These are phyloP conservation scores for Paradoxurus hermaphroditus DNA, from an alignment of 2,113 vertebrate genomes.

Conservation along the genomic window DNA sequence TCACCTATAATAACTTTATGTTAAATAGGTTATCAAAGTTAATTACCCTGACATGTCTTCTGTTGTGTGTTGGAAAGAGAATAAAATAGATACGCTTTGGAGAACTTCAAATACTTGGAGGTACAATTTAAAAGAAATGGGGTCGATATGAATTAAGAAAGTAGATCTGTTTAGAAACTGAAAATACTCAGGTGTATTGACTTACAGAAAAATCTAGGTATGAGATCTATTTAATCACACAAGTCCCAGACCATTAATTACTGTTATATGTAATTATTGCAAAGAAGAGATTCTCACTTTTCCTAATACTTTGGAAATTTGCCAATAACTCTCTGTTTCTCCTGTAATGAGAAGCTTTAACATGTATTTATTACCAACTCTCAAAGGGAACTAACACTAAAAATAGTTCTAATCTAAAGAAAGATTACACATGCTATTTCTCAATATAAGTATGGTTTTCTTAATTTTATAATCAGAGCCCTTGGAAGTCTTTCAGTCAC, in stretches of 20 bases:
- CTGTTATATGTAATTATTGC: conserved; percentile 61
- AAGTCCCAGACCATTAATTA: conserved; percentile 65
- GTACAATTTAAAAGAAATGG: conserved; percentile 62
- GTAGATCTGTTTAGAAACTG: conserved; percentile 61
- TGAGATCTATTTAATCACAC: conserved; percentile 67
- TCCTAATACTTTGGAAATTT: conserved; percentile 50
- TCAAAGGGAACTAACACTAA: conserved; percentile 36
- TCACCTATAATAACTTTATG: conserved; percentile 49
- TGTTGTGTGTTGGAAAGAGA: conserved; percentile 57
- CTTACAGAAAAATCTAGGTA: conserved; percentile 49
- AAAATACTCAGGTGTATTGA: conserved; percentile 61
- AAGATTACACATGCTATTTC: neutral
- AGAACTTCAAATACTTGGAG: conserved; percentile 70
- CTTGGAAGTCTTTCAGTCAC: neutral
- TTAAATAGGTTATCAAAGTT: conserved; percentile 67
- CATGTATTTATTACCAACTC: conserved; percentile 40
- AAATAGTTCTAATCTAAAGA: conserved; percentile 22
- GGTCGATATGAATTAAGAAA: conserved; percentile 72
- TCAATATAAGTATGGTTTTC: neutral
- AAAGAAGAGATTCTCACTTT: conserved; percentile 62
- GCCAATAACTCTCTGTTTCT: neutral
- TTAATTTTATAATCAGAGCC: neutral
- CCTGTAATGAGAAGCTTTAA: conserved; percentile 37
- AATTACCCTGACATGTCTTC: conserved; percentile 58
- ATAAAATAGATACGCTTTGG: conserved; percentile 64